phyloP scores from a whole-genome alignment of 2,888 invertebrate species.

The Mythimna ferrago region DNA sequence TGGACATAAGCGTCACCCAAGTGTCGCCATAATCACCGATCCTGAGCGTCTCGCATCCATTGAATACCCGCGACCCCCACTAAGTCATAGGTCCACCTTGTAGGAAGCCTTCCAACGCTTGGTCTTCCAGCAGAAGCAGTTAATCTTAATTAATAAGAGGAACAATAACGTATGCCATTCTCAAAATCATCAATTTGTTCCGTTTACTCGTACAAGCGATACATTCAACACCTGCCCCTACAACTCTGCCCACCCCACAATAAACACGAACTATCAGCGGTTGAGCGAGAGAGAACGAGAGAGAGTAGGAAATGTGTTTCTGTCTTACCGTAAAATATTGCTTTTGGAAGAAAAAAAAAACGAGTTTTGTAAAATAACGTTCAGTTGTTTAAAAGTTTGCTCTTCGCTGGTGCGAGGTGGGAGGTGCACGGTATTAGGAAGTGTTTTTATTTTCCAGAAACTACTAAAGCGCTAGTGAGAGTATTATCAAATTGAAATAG shows the following conservation, averaged over 20 bases:
- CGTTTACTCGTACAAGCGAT: constrained; percentile 6
- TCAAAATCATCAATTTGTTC: constrained; percentile 19
- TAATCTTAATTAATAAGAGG: too few species aligned
- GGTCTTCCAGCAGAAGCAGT: too few species aligned
- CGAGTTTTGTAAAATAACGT: constrained; percentile 52
- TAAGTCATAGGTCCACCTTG: too few species aligned
- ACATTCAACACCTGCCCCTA: constrained; percentile 23
- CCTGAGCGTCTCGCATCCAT: too few species aligned
- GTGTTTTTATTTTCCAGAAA: neutral
- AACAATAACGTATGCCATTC: neutral
- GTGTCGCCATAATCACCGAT: too few species aligned
- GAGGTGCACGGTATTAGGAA: neutral
- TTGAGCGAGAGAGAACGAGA: constrained; percentile 22
- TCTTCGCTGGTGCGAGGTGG: neutral
- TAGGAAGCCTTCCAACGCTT: too few species aligned
- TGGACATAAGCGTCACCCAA: too few species aligned
- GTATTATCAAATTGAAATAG: neutral
- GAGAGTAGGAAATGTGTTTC: constrained; percentile 59
- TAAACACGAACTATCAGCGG: constrained; percentile 52
- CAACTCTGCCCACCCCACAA: constrained; percentile 25
- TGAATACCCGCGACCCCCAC: too few species aligned
- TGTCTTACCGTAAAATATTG: constrained; percentile 58
- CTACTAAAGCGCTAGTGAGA: neutral
- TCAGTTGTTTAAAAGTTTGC: constrained; percentile 47
- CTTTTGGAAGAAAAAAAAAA: constrained; percentile 50